These are phyloP conservation scores for Pseudolycoriella hygida DNA, from an alignment of 2,888 invertebrate species.

Conservation along the genomic window DNA sequence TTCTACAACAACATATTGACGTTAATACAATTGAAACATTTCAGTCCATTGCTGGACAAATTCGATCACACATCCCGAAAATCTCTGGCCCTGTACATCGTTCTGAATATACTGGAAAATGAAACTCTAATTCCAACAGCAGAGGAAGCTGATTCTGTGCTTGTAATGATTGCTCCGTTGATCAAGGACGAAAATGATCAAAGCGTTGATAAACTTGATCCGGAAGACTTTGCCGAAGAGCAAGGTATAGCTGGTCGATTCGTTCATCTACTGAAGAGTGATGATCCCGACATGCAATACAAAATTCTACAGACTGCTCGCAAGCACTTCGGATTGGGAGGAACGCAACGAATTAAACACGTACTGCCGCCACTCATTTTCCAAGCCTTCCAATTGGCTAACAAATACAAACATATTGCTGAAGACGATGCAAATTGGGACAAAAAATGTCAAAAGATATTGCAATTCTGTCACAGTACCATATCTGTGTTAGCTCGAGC, in stretches of 20 bases:
- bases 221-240: constrained; percentile 92
- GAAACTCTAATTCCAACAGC: constrained; percentile 74
- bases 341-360: constrained; percentile 70
- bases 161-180: constrained; percentile 67
- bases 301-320: constrained; percentile 77
- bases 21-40: constrained; percentile 73
- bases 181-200: constrained; percentile 73
- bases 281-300: constrained; percentile 70
- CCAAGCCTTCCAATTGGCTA: constrained; percentile 78
- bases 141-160: constrained; percentile 67
- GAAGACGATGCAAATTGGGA: constrained; percentile 94
- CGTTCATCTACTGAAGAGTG: constrained; percentile 67
- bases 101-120: constrained; percentile 78
- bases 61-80: constrained; percentile 79
- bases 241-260: constrained; percentile 79
- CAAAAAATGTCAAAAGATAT: constrained; percentile 94
- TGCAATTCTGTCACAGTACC: constrained; percentile 94
- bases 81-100: constrained; percentile 70
- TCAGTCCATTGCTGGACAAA: constrained; percentile 66
- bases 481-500: constrained; percentile 89
- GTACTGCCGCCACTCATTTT: constrained; percentile 90
- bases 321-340: constrained; percentile 82
- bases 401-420: constrained; percentile 57
- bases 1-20: constrained; percentile 84
- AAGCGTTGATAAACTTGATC: constrained; percentile 46